phyloP scores from a whole-genome alignment of 2,113 vertebrate species.

The Crotophaga sulcirostris region DNA sequence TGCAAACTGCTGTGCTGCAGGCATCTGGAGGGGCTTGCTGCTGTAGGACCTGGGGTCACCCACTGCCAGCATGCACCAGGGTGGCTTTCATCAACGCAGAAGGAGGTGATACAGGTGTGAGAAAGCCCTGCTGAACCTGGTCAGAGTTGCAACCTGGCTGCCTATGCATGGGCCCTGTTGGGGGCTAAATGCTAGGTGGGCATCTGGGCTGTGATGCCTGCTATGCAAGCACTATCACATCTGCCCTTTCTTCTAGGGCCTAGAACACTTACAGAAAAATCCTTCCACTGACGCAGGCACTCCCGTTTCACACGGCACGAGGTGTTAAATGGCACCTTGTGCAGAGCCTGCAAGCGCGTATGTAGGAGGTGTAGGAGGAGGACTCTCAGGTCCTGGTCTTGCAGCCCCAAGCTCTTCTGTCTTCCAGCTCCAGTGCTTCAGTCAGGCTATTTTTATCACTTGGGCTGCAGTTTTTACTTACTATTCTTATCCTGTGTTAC shows the following conservation, averaged over 20 bases:
- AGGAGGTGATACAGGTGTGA: accelerated
- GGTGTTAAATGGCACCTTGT: background rate
- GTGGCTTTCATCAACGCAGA: background rate
- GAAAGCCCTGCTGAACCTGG: background rate
- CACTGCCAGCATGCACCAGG: background rate
- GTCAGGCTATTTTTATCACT: conserved; percentile 21
- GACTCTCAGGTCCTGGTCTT: background rate
- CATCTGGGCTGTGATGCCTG: background rate
- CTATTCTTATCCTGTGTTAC: conserved; percentile 32
- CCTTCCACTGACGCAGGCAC: background rate
- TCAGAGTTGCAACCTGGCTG: background rate
- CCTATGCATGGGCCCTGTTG: accelerated
- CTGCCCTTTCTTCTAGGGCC: background rate
- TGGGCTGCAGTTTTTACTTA: conserved; percentile 17
- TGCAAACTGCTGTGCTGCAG: background rate
- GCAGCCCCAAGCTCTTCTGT: background rate
- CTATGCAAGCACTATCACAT: background rate
- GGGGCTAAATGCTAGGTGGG: background rate
- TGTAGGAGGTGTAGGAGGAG: background rate
- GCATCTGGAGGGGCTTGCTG: background rate
- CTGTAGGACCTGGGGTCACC: background rate
- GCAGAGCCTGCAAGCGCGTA: background rate
- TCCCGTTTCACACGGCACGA: background rate
- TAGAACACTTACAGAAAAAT: background rate
- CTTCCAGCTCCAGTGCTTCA: background rate